A percentile compares a stretch with the other conserved stretches of the same genome.
These are phyloP conservation scores for Oryzias woworae DNA, from an alignment of 2,113 vertebrate genomes.

Conservation along the genomic window DNA sequence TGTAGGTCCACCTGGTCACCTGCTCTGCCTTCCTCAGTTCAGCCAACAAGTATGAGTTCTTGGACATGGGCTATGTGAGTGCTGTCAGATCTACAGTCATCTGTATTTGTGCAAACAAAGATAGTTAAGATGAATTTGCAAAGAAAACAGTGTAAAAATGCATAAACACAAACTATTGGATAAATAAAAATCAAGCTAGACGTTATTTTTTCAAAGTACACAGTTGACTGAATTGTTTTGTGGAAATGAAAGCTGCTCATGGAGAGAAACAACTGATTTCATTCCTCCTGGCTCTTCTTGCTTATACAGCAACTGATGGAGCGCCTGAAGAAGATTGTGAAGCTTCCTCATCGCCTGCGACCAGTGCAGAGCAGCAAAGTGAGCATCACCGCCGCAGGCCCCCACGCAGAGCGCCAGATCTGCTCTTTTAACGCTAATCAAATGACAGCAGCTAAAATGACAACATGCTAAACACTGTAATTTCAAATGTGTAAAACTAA, in stretches of 20 bases:
- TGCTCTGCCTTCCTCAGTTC: slow-evolving; percentile 91
- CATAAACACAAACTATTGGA: neutral
- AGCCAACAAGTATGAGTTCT: slow-evolving; percentile 90
- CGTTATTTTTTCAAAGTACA: no score
- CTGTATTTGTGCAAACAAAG: neutral
- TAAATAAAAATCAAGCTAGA: neutral
- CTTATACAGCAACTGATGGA: slow-evolving; percentile 88
- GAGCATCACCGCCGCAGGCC: slow-evolving; percentile 17
- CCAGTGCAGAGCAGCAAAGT: slow-evolving; percentile 91
- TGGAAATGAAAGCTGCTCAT: slow-evolving; percentile 20
- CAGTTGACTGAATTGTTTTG: neutral
- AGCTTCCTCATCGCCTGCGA: slow-evolving; percentile 84
- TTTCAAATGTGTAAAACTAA: no score
- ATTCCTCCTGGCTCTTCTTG: slow-evolving; percentile 35
- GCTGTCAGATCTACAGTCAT: neutral
- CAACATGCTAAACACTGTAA: no score
- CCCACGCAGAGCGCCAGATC: neutral
- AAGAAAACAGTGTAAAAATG: neutral
- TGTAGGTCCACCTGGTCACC: slow-evolving; percentile 88
- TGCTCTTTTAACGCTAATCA: no score
- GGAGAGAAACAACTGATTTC: slow-evolving; percentile 35
- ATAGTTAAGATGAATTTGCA: neutral
- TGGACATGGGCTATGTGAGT: slow-evolving; percentile 94
- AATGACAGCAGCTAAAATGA: no score
- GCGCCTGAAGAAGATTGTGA: slow-evolving; percentile 86